phyloP scores from a whole-genome alignment of 2,113 vertebrate species.

The Melanostigma gelatinosum region DNA sequence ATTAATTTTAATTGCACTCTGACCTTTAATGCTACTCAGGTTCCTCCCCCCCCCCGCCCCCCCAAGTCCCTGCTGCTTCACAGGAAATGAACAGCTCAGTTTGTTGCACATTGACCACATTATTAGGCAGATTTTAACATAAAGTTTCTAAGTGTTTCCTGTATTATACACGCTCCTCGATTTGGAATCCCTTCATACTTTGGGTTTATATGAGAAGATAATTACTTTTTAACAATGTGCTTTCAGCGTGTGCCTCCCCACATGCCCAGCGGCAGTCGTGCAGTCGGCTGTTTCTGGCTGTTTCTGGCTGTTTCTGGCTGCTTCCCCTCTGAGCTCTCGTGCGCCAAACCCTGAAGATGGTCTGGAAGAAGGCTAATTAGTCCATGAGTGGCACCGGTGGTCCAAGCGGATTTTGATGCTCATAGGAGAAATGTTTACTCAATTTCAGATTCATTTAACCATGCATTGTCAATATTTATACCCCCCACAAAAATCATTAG shows the following conservation, averaged over 20 bases:
- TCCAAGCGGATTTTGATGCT: conserved; percentile 31
- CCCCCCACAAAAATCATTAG: background rate
- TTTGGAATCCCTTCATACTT: conserved; percentile 34
- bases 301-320: conserved; percentile 60
- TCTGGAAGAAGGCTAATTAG: conserved; percentile 65
- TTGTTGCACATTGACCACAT: conserved; percentile 6
- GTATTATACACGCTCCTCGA: conserved; percentile 3
- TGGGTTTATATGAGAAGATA: conserved; percentile 59
- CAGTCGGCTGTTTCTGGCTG: conserved; percentile 57
- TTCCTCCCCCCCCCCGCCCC: background rate
- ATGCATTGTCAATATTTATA: conserved; percentile 27
- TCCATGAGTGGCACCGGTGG: conserved; percentile 42
- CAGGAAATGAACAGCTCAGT: conserved; percentile 19
- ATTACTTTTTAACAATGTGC: conserved; percentile 70
- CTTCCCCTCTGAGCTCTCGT: conserved; percentile 40
- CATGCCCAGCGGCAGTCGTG: conserved; percentile 57
- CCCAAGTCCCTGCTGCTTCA: conserved; percentile 5
- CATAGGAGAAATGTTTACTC: conserved; percentile 32
- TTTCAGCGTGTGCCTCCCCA: conserved; percentile 34
- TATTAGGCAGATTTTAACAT: conserved; percentile 12
- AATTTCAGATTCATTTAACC: conserved; percentile 31
- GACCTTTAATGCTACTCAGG: conserved; percentile 53
- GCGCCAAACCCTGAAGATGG: conserved; percentile 58
- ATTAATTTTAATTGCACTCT: conserved; percentile 77
- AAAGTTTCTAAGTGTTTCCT: conserved; percentile 19